Evolutionary conservation across 2,888 invertebrate species (phyloP), one percentile per base, ranked within the genome.

Genomic region (Amiota mariae): DNA sequence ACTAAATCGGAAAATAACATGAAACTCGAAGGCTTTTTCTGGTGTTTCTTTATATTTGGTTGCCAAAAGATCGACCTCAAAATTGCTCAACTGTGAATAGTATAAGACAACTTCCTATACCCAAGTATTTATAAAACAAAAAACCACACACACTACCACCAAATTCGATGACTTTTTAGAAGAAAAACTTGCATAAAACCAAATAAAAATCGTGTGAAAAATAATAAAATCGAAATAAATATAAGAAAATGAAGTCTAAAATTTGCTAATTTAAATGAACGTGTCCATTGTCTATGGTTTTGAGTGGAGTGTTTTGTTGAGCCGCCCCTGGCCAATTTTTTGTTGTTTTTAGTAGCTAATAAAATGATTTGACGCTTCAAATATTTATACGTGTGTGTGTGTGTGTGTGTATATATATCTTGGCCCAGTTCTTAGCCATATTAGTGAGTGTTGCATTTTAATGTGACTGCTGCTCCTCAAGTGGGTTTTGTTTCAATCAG

Each of bases 391-490:
- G 18, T 6, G 15, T 61, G 47, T 71, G 13, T 49, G 18, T 48
- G 18, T 59, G 36, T 72, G 15, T 47, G 13, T 59, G 11, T 13
- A 24, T 13, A 6, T 61, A 66, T 82, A 80, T 72, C 73, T 80
- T 78, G 84, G 79, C 82, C 87, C 77, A 85, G 84, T 86, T 86
- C 86, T 86, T 81, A 78, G 79, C 77, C 78, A 75, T 75, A 77
- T 79, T 76, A 78, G 79, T 77, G 78, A 76, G 77, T 77, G 77
- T 77, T 79, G 76, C 74, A 75, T 74, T 78, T 74, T 71, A 74
- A 77, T 75, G 70, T 64, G 59, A 49, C 46, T 11, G 36, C 36
- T 36, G 36, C 51, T 36, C 49, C 10, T 2, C 51, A 54, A 12
- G 68, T 67, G 47, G 12, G 54, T n/a, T 20, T 18, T 20, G n/a